Percentiles rank a stretch among this genome's conserved stretches.
phyloP scores from a whole-genome alignment of 2,113 vertebrate species.

The Siniperca knerii region DNA sequence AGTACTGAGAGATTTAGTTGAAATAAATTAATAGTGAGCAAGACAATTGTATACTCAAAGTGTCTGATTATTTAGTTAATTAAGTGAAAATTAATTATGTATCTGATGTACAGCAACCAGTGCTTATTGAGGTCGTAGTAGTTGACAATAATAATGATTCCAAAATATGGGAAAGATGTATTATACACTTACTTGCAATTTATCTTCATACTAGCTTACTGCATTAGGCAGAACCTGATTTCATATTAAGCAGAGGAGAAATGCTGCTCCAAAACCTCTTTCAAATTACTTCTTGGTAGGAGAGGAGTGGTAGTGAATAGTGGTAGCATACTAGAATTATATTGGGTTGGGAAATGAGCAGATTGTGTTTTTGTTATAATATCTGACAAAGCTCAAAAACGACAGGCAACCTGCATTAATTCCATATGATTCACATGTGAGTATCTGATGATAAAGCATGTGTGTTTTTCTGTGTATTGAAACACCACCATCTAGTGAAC shows the following conservation, averaged over 20 bases:
- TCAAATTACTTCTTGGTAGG: not conserved
- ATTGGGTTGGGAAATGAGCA: not conserved
- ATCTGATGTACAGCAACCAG: not conserved
- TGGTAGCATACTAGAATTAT: not conserved
- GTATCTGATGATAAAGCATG: not conserved
- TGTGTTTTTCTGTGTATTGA: conserved; percentile 1
- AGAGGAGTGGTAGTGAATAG: not conserved
- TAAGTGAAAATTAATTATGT: conserved; percentile 4
- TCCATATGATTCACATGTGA: not conserved
- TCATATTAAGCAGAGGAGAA: not conserved
- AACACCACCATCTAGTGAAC: conserved; percentile 69
- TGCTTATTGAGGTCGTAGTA: not conserved
- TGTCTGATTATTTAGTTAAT: not conserved
- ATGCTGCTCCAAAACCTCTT: not conserved
- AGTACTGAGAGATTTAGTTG: not conserved
- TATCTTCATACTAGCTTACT: not conserved
- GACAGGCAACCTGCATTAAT: not conserved
- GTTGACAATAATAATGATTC: not conserved
- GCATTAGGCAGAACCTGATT: not conserved
- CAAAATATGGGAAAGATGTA: not conserved
- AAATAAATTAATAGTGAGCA: not conserved
- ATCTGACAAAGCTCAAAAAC: not conserved
- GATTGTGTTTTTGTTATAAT: not conserved
- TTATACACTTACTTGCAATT: not conserved
- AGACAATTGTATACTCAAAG: not conserved